Evolutionary conservation across 2,888 invertebrate species (phyloP).

Genomic region (Argynnis bischoffii): DNA sequence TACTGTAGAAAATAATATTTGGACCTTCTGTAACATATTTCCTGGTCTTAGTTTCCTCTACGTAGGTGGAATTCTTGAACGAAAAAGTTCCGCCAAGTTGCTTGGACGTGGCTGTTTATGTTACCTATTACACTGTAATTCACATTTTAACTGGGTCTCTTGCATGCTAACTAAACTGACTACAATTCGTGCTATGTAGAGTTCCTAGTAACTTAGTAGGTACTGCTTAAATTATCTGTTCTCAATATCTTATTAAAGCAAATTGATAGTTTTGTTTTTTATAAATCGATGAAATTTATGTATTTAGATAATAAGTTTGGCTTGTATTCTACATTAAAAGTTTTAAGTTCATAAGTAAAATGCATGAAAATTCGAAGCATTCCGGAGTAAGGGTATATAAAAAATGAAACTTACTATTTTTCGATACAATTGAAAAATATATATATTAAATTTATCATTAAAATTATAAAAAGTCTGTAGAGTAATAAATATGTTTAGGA

Average conservation of each 20-base stretch:
- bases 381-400: too few species aligned
- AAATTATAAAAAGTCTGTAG: too few species aligned
- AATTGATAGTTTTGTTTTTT: background rate
- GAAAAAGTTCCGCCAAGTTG: constrained; percentile 47
- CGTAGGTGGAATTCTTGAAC: constrained; percentile 48
- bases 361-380: too few species aligned
- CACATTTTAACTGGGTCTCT: constrained; percentile 36
- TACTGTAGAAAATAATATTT: background rate
- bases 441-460: too few species aligned
- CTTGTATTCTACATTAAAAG: too few species aligned
- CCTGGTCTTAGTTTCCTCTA: constrained; percentile 29
- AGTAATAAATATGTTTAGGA: too few species aligned
- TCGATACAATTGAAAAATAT: too few species aligned
- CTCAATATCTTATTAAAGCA: background rate
- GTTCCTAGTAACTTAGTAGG: background rate
- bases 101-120: constrained; percentile 41
- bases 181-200: constrained; percentile 15
- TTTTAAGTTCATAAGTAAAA: too few species aligned
- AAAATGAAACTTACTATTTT: too few species aligned
- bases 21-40: background rate
- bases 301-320: too few species aligned
- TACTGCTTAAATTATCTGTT: background rate
- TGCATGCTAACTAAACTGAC: constrained; percentile 34
- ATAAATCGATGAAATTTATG: too few species aligned
- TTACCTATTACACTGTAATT: constrained; percentile 40